phyloP scores from a whole-genome alignment of 2,113 vertebrate genomes.

The Plecotus auritus region DNA sequence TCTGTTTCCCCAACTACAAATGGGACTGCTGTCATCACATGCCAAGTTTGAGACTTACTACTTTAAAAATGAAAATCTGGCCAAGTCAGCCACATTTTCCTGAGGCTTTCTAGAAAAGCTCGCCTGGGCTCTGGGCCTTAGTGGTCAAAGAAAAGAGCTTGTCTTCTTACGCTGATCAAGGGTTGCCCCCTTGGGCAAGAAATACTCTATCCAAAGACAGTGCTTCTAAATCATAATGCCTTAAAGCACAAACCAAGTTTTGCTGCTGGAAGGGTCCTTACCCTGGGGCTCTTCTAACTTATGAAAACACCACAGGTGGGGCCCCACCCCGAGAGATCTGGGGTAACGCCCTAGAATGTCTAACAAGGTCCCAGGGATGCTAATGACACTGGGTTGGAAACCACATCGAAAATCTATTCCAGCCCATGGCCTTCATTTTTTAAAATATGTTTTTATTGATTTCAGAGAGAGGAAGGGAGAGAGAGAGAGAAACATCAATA shows the following conservation, averaged over 20 bases:
- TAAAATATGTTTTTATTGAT: too few species aligned
- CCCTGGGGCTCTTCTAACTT: neutral
- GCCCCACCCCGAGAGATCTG: neutral
- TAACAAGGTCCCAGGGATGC: neutral
- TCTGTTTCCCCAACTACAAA: neutral
- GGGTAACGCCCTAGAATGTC: neutral
- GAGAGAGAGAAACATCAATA: too few species aligned
- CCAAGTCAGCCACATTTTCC: neutral
- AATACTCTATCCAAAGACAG: neutral
- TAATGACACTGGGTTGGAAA: neutral
- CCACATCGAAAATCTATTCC: neutral
- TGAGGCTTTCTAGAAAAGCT: slow-evolving; percentile 17
- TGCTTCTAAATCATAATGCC: neutral
- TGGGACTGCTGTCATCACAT: neutral
- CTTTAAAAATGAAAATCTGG: neutral
- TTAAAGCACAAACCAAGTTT: neutral
- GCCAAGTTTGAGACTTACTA: neutral
- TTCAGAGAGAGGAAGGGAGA: too few species aligned
- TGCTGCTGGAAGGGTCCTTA: neutral
- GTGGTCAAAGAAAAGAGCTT: neutral
- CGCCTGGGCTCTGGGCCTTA: neutral
- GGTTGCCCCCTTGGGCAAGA: neutral
- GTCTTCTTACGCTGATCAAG: neutral
- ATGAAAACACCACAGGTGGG: neutral
- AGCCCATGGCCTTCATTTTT: neutral